A percentile compares a stretch with the other conserved stretches of the same genome.
These are phyloP conservation scores for Crenichthys baileyi DNA, from an alignment of 2,797 vertebrate genomes.

Conservation along the genomic window DNA sequence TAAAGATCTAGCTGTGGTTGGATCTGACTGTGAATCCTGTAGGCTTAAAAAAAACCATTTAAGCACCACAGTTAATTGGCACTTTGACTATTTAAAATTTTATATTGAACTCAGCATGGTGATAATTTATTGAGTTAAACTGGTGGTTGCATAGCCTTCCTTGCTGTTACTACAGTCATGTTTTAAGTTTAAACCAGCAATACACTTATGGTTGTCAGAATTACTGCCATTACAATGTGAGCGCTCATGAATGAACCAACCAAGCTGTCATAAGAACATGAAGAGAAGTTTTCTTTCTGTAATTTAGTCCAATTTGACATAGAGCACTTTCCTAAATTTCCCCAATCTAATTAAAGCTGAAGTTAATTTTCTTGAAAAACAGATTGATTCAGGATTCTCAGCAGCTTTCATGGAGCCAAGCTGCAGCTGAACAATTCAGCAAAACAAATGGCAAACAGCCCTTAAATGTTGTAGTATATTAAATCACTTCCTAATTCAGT, in stretches of 20 bases:
- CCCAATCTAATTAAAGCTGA: background rate
- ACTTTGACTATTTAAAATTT: background rate
- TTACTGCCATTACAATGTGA: conserved; percentile 45
- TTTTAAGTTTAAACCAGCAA: conserved; percentile 23
- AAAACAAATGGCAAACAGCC: conserved; percentile 12
- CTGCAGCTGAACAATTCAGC: background rate
- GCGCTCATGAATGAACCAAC: conserved; percentile 32
- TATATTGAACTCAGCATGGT: conserved; percentile 33
- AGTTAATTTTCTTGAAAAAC: background rate
- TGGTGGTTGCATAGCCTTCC: conserved; percentile 19
- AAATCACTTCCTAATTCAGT: conserved; percentile 16
- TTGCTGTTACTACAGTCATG: conserved; percentile 3
- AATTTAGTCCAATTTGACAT: conserved; percentile 14
- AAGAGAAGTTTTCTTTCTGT: conserved; percentile 10
- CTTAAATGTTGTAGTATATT: conserved; percentile 2
- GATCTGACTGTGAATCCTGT: background rate
- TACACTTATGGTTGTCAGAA: conserved; percentile 22
- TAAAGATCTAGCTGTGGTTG: background rate
- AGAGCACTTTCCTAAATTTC: background rate
- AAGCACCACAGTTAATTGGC: background rate
- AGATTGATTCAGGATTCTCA: background rate
- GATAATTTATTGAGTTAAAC: conserved; percentile 31
- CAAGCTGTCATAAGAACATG: conserved; percentile 24
- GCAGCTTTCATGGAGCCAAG: background rate
- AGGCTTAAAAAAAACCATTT: background rate